Evolutionary conservation across 2,797 vertebrate genomes (phyloP).

Genomic region (Myotis myotis): DNA sequence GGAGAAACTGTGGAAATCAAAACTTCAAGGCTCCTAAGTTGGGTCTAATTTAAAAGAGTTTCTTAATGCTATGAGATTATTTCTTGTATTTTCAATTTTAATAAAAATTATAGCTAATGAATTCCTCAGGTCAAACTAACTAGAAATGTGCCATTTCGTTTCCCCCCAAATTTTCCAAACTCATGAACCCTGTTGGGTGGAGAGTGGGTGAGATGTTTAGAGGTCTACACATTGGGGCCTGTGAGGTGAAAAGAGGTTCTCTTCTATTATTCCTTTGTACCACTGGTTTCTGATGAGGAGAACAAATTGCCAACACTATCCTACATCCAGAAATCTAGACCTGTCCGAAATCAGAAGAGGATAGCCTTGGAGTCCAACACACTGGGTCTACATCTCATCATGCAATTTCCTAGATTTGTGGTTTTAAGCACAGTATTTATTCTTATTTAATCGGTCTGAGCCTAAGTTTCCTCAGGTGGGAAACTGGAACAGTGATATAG

Average conservation of each 20-base stretch:
- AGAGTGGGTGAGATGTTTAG: not conserved
- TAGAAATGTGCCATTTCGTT: not conserved
- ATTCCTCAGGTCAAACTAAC: not conserved
- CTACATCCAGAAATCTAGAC: not conserved
- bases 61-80: not conserved
- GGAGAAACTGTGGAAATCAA: not conserved
- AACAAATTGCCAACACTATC: not conserved
- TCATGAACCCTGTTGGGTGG: not conserved
- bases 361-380: not conserved
- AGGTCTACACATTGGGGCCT: not conserved
- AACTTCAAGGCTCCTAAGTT: not conserved
- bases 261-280: not conserved
- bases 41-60: constrained; percentile 1
- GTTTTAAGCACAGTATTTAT: not conserved
- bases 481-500: not conserved
- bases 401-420: not conserved
- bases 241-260: not conserved
- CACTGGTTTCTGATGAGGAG: not conserved
- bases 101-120: constrained; percentile 16
- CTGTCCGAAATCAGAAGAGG: not conserved
- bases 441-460: not conserved
- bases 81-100: constrained; percentile 31
- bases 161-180: not conserved
- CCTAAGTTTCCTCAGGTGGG: not conserved
- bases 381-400: not conserved